These are phyloP conservation scores for Caradrina kadenii DNA, from an alignment of 2,888 invertebrate genomes.

Conservation along the genomic window DNA sequence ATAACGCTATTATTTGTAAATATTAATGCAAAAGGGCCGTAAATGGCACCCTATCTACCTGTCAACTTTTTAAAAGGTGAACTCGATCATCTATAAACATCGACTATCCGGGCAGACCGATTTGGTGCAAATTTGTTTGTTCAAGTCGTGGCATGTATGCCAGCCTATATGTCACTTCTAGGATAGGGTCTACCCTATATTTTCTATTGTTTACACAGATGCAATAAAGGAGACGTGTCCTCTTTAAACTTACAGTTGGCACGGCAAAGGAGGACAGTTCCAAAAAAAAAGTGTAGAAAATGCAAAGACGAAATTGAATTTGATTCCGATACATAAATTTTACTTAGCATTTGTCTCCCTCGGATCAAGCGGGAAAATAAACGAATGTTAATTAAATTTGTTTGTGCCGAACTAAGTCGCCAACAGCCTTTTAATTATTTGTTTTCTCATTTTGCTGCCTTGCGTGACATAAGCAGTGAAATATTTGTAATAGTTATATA, in stretches of 20 bases:
- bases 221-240: slow-evolving; percentile 69
- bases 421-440: slow-evolving; percentile 83
- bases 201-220: background rate
- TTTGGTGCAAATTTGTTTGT: too few relatives aligned
- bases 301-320: slow-evolving; percentile 90
- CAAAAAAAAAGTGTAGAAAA: slow-evolving; percentile 88
- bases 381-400: slow-evolving; percentile 88
- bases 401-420: slow-evolving; percentile 83
- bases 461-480: slow-evolving; percentile 3
- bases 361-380: slow-evolving; percentile 87
- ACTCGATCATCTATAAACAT: too few relatives aligned
- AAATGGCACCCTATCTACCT: too few relatives aligned
- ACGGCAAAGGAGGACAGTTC: slow-evolving; percentile 78
- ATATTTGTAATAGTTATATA: background rate
- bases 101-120: too few relatives aligned
- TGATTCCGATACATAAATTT: slow-evolving; percentile 91
- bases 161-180: too few relatives aligned
- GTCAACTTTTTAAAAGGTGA: too few relatives aligned
- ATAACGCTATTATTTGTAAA: too few relatives aligned
- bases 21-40: too few relatives aligned
- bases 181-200: too few relatives aligned
- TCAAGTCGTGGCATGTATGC: too few relatives aligned
- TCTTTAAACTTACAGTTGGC: slow-evolving; percentile 70
- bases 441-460: slow-evolving; percentile 67
- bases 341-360: slow-evolving; percentile 89